Evolutionary conservation across 1,140 invertebrate genomes (phyloP), one percentile per base, ranked within the genome.

Genomic region (Brevipalpus yothersi): DNA sequence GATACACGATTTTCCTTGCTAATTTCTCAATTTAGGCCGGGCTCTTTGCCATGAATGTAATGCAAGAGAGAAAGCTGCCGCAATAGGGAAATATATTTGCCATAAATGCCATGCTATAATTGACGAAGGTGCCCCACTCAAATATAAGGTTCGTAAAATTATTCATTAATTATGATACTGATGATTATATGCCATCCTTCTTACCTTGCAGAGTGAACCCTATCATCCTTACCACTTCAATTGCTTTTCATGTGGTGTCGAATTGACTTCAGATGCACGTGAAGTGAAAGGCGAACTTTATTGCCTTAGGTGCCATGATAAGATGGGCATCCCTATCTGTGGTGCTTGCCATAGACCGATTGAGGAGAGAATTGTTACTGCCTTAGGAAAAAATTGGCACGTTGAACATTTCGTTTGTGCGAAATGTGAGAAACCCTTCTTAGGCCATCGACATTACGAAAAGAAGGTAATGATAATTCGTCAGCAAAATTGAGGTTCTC

Each of bases 191-290:
- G 9, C 49, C 8, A n/a, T 51, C 8, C 31, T 13, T 51, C 17
- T 17, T 17, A n/a, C n/a, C 31, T 55, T 39, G 2, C 53, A 55
- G 53, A 43, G 40, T 51, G 58, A 99, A 74, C 84, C 91, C 1
- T 99, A 92, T 75, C 95, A 99, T 75, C 88, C 92, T 0, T 99
- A 99, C 75, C 95, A 99, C 72, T 98, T 98, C 73, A 96, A 93
- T 68, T 99, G 95, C 70, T 84, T 85, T 42, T 78, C 83, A 4
- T 66, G 56, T 63, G 77, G 76, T 19, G 64, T 68, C 58, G 79
- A 80, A 66, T 67, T 80, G 59, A 78, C 74, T 56, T 82, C 85
- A 51, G 91, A 90, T 68, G 92, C 92, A 9, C 74, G 93, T 56
- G 93, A 98, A 75, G 86, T 95, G 23, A 85, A 88, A 72, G 87